A percentile compares a stretch with the other conserved stretches of the same genome.
phyloP scores from a whole-genome alignment of 2,888 invertebrate genomes.

The Melinaea marsaeus region DNA sequence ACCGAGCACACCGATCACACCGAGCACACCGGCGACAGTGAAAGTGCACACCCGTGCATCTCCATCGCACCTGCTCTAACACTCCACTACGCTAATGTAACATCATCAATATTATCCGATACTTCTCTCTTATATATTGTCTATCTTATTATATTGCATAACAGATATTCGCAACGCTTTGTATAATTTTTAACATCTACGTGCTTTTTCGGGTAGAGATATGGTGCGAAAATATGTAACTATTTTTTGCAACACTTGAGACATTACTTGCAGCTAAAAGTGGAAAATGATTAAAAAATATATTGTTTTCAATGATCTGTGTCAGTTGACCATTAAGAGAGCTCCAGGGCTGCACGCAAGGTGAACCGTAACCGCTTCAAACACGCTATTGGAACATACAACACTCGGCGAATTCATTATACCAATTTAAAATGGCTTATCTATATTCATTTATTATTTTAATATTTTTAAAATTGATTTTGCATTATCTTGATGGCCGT shows the following conservation, averaged over 20 bases:
- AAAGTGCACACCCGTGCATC: constrained; percentile 70
- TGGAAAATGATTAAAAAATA: neutral
- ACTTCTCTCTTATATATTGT: constrained; percentile 22
- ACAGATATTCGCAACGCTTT: neutral
- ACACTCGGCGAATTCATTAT: neutral
- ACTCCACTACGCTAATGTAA: constrained; percentile 28
- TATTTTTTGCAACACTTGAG: constrained; percentile 5
- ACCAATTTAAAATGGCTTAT: no score
- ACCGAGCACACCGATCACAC: constrained; percentile 45
- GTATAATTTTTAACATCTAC: neutral
- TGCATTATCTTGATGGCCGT: no score
- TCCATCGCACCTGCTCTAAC: constrained; percentile 40
- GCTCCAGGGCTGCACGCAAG: constrained; percentile 48
- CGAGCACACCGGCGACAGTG: constrained; percentile 65
- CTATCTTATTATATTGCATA: neutral
- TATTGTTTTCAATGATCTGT: constrained; percentile 46
- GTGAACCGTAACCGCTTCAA: constrained; percentile 38
- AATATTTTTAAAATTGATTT: no score
- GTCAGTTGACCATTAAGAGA: constrained; percentile 56
- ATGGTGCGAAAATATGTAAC: constrained; percentile 2
- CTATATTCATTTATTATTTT: no score
- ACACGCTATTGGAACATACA: constrained; percentile 34
- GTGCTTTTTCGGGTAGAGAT: neutral
- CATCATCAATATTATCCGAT: constrained; percentile 28
- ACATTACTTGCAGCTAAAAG: neutral